Evolutionary conservation across 1,140 invertebrate genomes (phyloP), one percentile per base, ranked within the genome.

Genomic region (Ooceraea biroi): DNA sequence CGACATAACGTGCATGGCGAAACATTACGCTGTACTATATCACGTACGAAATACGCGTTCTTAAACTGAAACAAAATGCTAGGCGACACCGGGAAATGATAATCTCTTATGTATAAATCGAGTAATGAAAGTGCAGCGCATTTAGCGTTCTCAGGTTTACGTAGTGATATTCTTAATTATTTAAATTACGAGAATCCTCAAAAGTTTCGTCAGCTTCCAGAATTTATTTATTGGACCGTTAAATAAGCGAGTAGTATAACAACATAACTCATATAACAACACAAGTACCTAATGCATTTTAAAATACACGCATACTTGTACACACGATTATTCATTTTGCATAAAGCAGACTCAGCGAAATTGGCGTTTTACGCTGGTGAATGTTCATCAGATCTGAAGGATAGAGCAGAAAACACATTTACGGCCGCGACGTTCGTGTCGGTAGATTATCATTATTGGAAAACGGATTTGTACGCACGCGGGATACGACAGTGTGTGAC

Each of bases 1-100:
- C 50, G 22, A 57, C 52, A 58, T 80, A 80, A 80, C 71, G 65
- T 80, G 65, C 50, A 30, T 69, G 22, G 12, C 44, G 76, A 80
- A 71, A 80, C 50, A 80, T 80, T 44, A 50, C 22, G 65, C 30
- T 46, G 30, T 36, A 3, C n/a, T 17, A 30, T 63, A 44, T 12
- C 41, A 8, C 7, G 7, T 36, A 25, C 12, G n/a, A 1, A 27
- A 48, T 27, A 50, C 50, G 25, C 17, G 19, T 57, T 52, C 48
- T 58, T 71, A 30, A 80, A 71, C 65, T 44, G 71, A 80, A 80
- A 80, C 36, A 36, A 36, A 36, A 36, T 2, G 36, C 7, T 36
- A 36, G 36, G 71, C 63, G 68, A 44, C 65, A 44, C 11, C 19
- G 5, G 76, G 57, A 80, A 58, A 58, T 80, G 22, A 80, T 71